Evolutionary conservation across 2,797 vertebrate species (phyloP).

Genomic region (Syngnathus acus): DNA sequence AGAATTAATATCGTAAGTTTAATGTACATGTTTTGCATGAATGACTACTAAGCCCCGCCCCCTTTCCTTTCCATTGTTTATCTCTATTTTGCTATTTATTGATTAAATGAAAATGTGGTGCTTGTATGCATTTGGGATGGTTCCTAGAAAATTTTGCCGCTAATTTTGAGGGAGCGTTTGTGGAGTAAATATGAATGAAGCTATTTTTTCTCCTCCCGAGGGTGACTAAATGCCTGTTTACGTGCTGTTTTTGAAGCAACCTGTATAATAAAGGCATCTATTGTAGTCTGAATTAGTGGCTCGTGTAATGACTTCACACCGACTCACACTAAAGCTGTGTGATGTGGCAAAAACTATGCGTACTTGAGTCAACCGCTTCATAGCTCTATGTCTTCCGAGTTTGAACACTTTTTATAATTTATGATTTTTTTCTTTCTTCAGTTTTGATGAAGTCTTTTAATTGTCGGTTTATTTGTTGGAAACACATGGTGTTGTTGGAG

Average conservation of each 20-base stretch:
- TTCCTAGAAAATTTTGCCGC: constrained; percentile 20
- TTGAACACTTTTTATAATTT: no score
- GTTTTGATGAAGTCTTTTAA: not conserved
- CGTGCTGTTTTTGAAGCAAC: constrained; percentile 23
- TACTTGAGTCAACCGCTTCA: not conserved
- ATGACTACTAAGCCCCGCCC: constrained; percentile 12
- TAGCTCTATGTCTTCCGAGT: not conserved
- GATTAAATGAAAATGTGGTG: constrained; percentile 7
- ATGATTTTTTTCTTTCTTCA: not conserved
- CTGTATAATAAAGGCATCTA: constrained; percentile 25
- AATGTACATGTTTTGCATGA: constrained; percentile 13
- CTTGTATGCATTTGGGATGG: constrained; percentile 26
- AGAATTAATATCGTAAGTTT: not conserved
- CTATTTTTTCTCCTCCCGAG: constrained; percentile 7
- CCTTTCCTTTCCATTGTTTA: constrained; percentile 22
- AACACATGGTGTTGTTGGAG: not conserved
- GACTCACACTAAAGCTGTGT: not conserved
- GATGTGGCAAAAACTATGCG: not conserved
- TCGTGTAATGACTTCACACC: constrained; percentile 27
- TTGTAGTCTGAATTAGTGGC: constrained; percentile 11
- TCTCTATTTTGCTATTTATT: constrained; percentile 25
- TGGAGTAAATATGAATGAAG: constrained; percentile 16
- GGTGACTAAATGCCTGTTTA: constrained; percentile 25
- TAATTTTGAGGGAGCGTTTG: constrained; percentile 14
- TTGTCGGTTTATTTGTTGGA: not conserved